A percentile compares a stretch with the other conserved stretches of the same genome.
Conservation (phyloP, 2,888 invertebrate genomes). For the Scaptomyza tumidula region DNA sequence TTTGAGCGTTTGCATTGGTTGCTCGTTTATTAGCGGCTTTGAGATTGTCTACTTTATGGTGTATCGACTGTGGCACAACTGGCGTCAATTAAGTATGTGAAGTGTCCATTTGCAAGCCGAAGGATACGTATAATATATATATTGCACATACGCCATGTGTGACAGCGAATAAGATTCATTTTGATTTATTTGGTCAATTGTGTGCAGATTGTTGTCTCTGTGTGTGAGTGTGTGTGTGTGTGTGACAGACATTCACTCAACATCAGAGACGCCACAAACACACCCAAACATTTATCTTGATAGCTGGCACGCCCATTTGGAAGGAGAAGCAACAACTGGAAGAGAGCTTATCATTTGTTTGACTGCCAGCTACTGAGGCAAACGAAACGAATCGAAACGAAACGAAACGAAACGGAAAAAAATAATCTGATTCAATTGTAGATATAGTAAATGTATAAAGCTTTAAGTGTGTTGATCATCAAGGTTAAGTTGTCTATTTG, state of each 20-base stretch:
- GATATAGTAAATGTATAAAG: constrained; percentile 1
- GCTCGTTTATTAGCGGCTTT: constrained; percentile 79
- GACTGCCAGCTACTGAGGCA: constrained; percentile 23
- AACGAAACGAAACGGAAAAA: constrained; percentile 6
- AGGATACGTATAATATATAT: constrained; percentile 44
- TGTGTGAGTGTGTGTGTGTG: background rate
- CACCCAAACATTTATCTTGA: constrained; percentile 50
- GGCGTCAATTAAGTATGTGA: constrained; percentile 35
- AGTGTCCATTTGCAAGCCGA: constrained; percentile 1
- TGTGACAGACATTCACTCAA: constrained; percentile 7
- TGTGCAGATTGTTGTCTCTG: background rate
- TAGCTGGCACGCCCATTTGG: constrained; percentile 38
- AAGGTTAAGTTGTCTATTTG: constrained; percentile 61
- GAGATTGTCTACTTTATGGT: constrained; percentile 78
- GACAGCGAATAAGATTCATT: constrained; percentile 59
- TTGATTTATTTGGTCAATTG: constrained; percentile 59
- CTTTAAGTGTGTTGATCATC: constrained; percentile 50
- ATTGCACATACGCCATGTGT: constrained; percentile 63
- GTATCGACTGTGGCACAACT: constrained; percentile 66
- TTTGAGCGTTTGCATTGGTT: constrained; percentile 81
- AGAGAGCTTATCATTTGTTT: constrained; percentile 23
- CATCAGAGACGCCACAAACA: constrained; percentile 2
- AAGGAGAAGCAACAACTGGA: constrained; percentile 10
- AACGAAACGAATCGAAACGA: no score
- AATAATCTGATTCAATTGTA: constrained; percentile 1